These are phyloP conservation scores for Napeogenes sylphis DNA, from an alignment of 2,888 invertebrate species.

Conservation along the genomic window DNA sequence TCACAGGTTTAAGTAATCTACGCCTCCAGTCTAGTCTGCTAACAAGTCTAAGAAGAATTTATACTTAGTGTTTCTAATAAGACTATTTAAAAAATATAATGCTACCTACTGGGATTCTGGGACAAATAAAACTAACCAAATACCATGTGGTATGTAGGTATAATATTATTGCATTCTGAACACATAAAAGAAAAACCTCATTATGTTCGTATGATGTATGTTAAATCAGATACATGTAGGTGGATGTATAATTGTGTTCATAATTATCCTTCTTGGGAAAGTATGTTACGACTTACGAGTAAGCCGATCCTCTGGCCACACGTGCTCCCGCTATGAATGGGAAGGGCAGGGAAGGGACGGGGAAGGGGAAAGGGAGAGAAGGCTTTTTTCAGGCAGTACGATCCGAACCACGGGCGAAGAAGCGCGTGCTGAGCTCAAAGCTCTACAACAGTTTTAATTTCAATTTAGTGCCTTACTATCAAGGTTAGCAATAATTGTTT, in stretches of 20 bases:
- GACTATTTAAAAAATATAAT: too few species aligned
- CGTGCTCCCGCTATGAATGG: conserved; percentile 55
- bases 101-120: too few species aligned
- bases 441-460: conserved; percentile 22
- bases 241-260: conserved; percentile 15
- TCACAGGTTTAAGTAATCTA: too few species aligned
- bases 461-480: conserved; percentile 25
- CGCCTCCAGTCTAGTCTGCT: too few species aligned
- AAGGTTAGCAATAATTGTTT: conserved; percentile 29
- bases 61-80: too few species aligned
- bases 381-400: conserved; percentile 77
- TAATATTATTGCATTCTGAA: too few species aligned
- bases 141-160: too few species aligned
- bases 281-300: conserved; percentile 53
- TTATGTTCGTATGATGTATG: too few species aligned
- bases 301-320: conserved; percentile 65
- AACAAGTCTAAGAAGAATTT: too few species aligned
- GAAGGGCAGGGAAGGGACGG: conserved; percentile 47
- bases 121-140: too few species aligned
- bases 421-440: conserved; percentile 47
- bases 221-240: not conserved
- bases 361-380: conserved; percentile 44
- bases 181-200: too few species aligned
- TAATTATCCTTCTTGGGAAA: conserved; percentile 51
- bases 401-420: conserved; percentile 50